phyloP scores from a whole-genome alignment of 1,140 invertebrate species.

The Diabrotica undecimpunctata region DNA sequence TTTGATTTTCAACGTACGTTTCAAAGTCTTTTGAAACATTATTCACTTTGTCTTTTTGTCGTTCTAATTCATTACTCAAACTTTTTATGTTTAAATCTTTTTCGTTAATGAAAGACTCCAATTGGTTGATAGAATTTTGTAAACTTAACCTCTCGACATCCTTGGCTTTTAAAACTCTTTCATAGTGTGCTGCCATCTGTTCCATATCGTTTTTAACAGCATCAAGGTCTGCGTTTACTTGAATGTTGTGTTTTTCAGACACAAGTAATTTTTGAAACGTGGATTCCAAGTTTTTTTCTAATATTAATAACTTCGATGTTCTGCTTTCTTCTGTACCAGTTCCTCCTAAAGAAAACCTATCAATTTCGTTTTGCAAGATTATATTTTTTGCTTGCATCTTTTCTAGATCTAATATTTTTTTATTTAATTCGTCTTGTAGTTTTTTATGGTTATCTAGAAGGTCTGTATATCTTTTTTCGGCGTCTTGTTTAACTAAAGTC shows the following conservation, averaged over 20 bases:
- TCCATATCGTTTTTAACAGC: conserved; percentile 45
- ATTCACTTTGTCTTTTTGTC: conserved; percentile 29
- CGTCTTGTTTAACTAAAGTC: conserved; percentile 25
- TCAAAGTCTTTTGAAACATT: conserved; percentile 28
- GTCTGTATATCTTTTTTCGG: conserved; percentile 29
- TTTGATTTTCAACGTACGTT: conserved; percentile 27
- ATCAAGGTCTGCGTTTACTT: conserved; percentile 43
- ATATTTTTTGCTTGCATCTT: conserved; percentile 28
- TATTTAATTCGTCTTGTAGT: conserved; percentile 28
- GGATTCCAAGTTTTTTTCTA: conserved; percentile 42
- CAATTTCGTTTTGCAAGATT: conserved; percentile 35
- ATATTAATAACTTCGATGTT: conserved; percentile 36
- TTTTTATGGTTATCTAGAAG: conserved; percentile 27
- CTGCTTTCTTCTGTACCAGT: conserved; percentile 27
- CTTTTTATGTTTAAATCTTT: conserved; percentile 29
- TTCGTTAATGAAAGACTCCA: conserved; percentile 37
- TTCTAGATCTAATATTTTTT: conserved; percentile 33
- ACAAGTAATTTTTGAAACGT: conserved; percentile 44
- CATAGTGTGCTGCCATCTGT: conserved; percentile 42
- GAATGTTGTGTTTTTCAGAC: conserved; percentile 46
- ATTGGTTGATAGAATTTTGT: conserved; percentile 37
- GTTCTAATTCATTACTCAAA: conserved; percentile 27
- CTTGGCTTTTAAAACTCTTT: conserved; percentile 42
- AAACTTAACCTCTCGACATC: conserved; percentile 43
- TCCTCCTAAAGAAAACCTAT: conserved; percentile 29